These are phyloP conservation scores for Plestiodon gilberti DNA, from an alignment of 2,113 vertebrate species.

Conservation along the genomic window DNA sequence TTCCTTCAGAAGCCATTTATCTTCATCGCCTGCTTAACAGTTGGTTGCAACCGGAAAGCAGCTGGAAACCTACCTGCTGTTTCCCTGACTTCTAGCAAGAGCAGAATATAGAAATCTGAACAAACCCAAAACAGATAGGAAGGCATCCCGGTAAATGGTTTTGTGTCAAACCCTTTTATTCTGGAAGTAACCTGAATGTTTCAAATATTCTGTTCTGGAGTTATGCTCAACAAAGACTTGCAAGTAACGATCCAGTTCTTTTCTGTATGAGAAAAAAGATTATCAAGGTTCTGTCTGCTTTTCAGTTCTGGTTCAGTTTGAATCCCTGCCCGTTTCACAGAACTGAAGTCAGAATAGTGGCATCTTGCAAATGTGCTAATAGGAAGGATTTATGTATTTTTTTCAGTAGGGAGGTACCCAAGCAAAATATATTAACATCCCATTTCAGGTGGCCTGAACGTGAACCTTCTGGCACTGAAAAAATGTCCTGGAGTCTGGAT, in stretches of 20 bases:
- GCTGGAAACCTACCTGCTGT: not conserved
- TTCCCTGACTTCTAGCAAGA: not conserved
- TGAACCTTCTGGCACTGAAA: not conserved
- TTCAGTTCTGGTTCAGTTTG: not conserved
- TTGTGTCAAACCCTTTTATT: not conserved
- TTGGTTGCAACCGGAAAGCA: not conserved
- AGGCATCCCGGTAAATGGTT: not conserved
- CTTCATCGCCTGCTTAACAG: not conserved
- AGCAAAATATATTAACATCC: not conserved
- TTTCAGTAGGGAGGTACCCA: not conserved
- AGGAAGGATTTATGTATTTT: not conserved
- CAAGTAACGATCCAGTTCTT: not conserved
- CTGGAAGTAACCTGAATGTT: not conserved
- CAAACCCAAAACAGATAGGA: not conserved
- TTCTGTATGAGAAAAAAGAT: too few relatives aligned
- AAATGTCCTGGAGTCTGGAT: not conserved
- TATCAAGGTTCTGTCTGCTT: not conserved
- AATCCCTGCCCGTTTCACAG: not conserved
- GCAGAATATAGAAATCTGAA: not conserved
- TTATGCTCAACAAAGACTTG: not conserved
- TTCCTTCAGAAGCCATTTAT: not conserved
- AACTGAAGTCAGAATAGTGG: not conserved
- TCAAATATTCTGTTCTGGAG: not conserved
- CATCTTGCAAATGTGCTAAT: not conserved
- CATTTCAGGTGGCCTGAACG: not conserved